phyloP scores from a whole-genome alignment of 2,888 invertebrate genomes.

The Bruchidius siliquastri region DNA sequence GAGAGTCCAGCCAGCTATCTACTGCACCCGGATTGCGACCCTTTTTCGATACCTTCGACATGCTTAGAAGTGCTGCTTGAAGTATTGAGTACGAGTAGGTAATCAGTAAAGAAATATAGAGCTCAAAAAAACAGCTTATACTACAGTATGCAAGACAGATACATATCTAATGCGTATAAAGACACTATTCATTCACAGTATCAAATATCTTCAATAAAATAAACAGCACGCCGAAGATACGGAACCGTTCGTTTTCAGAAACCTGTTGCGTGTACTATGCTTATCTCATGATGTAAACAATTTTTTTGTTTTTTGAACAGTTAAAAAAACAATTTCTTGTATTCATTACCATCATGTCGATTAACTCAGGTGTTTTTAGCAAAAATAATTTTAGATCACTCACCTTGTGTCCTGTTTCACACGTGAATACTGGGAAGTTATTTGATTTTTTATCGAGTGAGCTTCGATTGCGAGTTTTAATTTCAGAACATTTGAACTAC shows the following conservation, averaged over 20 bases:
- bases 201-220: background rate
- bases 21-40: conserved; percentile 44
- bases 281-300: background rate
- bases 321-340: background rate
- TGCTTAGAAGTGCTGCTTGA: background rate
- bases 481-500: background rate
- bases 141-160: background rate
- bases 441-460: background rate
- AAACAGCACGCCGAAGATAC: background rate
- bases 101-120: background rate
- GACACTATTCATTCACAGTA: background rate
- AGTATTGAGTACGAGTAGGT: background rate
- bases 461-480: background rate
- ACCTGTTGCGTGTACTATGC: background rate
- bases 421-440: background rate
- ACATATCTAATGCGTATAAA: background rate
- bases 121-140: background rate
- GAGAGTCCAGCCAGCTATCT: conserved; percentile 75
- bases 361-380: too few species aligned
- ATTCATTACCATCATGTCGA: background rate
- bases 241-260: background rate
- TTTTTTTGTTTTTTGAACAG: background rate
- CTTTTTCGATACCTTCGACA: conserved; percentile 31
- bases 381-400: background rate
- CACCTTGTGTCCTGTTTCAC: background rate